Percentiles rank a stretch among this genome's conserved stretches.
Evolutionary conservation across 2,797 vertebrate species (phyloP).

Genomic region (Vireo griseus): DNA sequence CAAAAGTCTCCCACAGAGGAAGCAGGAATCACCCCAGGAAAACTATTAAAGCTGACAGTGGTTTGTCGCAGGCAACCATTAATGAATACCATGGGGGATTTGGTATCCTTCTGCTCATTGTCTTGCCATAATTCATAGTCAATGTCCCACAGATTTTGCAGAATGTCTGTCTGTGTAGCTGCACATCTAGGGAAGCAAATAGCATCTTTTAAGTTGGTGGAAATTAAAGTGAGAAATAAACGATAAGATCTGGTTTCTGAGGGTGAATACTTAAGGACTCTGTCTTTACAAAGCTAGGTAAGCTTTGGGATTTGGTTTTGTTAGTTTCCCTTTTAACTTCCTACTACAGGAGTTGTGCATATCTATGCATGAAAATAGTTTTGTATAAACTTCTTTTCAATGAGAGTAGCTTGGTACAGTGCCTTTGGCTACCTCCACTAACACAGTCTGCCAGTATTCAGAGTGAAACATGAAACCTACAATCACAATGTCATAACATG

Average conservation of each 20-base stretch:
- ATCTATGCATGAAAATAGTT: not conserved
- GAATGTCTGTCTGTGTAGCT: not conserved
- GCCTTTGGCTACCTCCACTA: not conserved
- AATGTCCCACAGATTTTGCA: conserved; percentile 11
- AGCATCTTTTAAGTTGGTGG: not conserved
- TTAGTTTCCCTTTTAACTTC: not conserved
- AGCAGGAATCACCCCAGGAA: conserved; percentile 22
- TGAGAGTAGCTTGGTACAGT: not conserved
- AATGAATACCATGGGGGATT: conserved; percentile 47
- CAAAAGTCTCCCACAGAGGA: conserved; percentile 11
- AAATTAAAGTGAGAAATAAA: not conserved
- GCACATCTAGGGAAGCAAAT: conserved; percentile 17
- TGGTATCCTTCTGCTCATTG: not conserved
- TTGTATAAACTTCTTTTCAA: not conserved
- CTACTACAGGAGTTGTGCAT: not conserved
- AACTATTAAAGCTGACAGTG: conserved; percentile 46
- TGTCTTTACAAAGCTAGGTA: not conserved
- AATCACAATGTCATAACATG: not conserved
- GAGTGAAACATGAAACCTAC: not conserved
- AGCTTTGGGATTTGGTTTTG: not conserved
- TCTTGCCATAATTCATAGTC: conserved; percentile 31
- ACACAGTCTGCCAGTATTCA: not conserved
- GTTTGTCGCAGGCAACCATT: conserved; percentile 49
- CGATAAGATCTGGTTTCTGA: not conserved
- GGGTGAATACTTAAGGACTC: not conserved